A percentile compares a stretch with the other conserved stretches of the same genome.
phyloP scores from a whole-genome alignment of 2,797 vertebrate genomes.

The Microctenopoma steveboyesi region DNA sequence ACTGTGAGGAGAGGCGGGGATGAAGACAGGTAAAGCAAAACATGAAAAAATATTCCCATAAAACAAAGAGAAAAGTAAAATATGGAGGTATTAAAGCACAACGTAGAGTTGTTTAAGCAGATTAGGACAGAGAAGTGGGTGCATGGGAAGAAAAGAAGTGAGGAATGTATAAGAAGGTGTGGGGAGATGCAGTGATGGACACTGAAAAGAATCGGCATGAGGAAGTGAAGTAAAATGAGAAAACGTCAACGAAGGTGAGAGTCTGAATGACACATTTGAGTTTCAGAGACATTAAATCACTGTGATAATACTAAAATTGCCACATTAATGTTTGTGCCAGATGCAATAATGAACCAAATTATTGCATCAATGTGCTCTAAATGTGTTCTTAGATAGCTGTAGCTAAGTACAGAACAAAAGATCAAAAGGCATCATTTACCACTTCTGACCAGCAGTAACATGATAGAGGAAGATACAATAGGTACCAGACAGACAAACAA shows the following conservation, averaged over 20 bases:
- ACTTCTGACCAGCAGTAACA: too few relatives aligned
- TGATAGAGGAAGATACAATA: too few relatives aligned
- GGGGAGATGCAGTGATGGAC: constrained; percentile 8
- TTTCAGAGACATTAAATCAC: too few relatives aligned
- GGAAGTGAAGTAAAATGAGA: not conserved
- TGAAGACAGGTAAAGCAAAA: constrained; percentile 34
- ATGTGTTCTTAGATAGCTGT: too few relatives aligned
- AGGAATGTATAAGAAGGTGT: not conserved
- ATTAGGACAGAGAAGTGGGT: constrained; percentile 12
- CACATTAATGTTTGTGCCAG: too few relatives aligned
- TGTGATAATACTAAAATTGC: too few relatives aligned
- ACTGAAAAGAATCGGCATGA: not conserved
- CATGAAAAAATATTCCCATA: constrained; percentile 13
- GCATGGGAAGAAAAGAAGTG: not conserved
- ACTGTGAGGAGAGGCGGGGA: constrained; percentile 27
- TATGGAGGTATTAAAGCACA: constrained; percentile 14
- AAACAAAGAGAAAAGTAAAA: constrained; percentile 17
- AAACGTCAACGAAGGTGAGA: not conserved
- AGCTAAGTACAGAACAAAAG: too few relatives aligned
- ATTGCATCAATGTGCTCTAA: too few relatives aligned
- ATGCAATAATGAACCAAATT: too few relatives aligned
- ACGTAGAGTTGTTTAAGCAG: constrained; percentile 1
- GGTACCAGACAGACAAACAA: too few relatives aligned
- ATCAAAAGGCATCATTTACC: too few relatives aligned
- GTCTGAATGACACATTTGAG: not conserved